A percentile compares a stretch with the other conserved stretches of the same genome.
Evolutionary conservation across 2,888 invertebrate genomes (phyloP).

Genomic region (Hypercompe scribonia): DNA sequence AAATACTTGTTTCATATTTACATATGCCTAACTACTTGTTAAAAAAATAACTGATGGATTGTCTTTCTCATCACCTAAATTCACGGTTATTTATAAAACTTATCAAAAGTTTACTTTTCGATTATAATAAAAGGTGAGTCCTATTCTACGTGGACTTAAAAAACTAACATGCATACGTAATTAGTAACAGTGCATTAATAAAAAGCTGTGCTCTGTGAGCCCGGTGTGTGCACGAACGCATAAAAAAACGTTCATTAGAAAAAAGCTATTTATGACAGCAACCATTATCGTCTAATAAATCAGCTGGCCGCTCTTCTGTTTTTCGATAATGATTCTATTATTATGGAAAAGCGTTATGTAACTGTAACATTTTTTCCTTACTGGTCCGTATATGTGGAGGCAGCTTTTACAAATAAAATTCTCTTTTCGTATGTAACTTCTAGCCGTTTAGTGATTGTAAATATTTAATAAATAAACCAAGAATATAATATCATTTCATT

Average conservation of each 20-base stretch:
- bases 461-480: no score
- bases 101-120: constrained; percentile 49
- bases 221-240: constrained; percentile 73
- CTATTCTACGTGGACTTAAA: constrained; percentile 48
- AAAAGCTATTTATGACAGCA: constrained; percentile 86
- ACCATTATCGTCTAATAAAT: constrained; percentile 86
- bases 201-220: constrained; percentile 64
- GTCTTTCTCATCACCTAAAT: constrained; percentile 26
- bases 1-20: neutral
- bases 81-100: constrained; percentile 40
- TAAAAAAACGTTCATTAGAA: constrained; percentile 81
- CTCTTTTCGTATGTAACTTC: neutral
- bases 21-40: neutral
- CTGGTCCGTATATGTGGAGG: constrained; percentile 61
- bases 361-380: constrained; percentile 83
- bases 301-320: constrained; percentile 87
- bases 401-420: constrained; percentile 12
- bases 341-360: constrained; percentile 87
- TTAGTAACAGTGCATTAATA: constrained; percentile 72
- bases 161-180: constrained; percentile 74
- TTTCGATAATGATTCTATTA: constrained; percentile 87
- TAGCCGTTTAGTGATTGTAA: neutral
- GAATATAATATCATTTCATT: no score
- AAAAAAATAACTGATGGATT: constrained; percentile 14
- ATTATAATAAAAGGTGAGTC: constrained; percentile 68